Evolutionary conservation across 92 coral and sea anemone species (phyloP).

Genomic region (Porites lobata): DNA sequence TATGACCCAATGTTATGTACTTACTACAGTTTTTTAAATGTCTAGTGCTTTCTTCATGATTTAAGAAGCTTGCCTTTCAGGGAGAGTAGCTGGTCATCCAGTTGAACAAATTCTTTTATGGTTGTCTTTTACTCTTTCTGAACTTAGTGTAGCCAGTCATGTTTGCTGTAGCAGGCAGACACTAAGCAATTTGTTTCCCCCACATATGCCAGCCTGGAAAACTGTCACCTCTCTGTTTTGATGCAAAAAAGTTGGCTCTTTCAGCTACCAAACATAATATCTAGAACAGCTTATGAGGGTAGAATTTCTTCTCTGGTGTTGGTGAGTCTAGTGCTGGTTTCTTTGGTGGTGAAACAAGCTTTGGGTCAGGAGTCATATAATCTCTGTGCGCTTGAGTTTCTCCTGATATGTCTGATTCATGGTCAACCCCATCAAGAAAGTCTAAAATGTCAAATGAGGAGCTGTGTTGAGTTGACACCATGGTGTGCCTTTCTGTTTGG

Average conservation of each 20-base stretch:
- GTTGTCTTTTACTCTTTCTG: too few relatives aligned
- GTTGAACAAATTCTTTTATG: too few relatives aligned
- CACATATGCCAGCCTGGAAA: too few relatives aligned
- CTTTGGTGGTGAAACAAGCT: constrained; percentile 72
- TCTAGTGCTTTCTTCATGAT: too few relatives aligned
- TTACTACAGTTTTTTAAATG: too few relatives aligned
- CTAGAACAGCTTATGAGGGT: constrained; percentile 66
- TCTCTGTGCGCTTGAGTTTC: constrained; percentile 1
- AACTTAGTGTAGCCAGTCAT: too few relatives aligned
- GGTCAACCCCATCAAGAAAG: constrained; percentile 62
- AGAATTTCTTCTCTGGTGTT: constrained; percentile 67
- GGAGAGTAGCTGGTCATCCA: too few relatives aligned
- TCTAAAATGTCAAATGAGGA: constrained; percentile 62
- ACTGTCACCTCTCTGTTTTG: not conserved
- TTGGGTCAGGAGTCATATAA: constrained; percentile 35
- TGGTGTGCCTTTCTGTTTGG: not conserved
- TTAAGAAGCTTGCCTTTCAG: too few relatives aligned
- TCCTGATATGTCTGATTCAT: constrained; percentile 3
- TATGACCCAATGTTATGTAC: too few relatives aligned
- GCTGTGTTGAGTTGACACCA: constrained; percentile 3
- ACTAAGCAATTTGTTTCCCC: too few relatives aligned
- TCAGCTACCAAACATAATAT: not conserved
- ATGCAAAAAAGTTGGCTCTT: not conserved
- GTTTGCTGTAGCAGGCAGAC: too few relatives aligned
- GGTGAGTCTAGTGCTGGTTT: constrained; percentile 73